These are phyloP conservation scores for Strongylocentrotus purpuratus DNA, from an alignment of 35 echinoderm and acorn worm species.

Conservation along the genomic window DNA sequence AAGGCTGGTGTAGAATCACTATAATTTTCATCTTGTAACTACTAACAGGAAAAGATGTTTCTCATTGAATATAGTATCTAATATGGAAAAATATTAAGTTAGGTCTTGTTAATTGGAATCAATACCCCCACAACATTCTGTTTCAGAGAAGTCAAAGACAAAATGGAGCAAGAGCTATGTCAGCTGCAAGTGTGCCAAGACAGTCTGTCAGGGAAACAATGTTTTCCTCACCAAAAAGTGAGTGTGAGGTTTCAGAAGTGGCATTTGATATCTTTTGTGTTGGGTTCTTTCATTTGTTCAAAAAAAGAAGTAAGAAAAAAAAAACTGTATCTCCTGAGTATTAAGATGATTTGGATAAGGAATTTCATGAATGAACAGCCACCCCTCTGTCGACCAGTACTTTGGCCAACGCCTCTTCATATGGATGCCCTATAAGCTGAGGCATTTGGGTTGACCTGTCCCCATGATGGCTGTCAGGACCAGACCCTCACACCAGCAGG, in stretches of 20 bases:
- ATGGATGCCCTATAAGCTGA: constrained; percentile 59
- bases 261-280: not conserved
- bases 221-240: not conserved
- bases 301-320: no score
- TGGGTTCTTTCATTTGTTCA: not conserved
- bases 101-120: not conserved
- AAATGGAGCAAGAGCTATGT: not conserved
- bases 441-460: constrained; percentile 34
- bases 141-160: constrained; percentile 7
- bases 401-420: constrained; percentile 41
- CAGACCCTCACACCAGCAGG: constrained; percentile 35
- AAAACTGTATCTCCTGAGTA: no score
- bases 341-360: no score
- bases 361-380: no score
- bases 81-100: not conserved
- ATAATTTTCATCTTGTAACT: no score
- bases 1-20: no score
- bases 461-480: constrained; percentile 45
- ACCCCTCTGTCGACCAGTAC: constrained; percentile 34
- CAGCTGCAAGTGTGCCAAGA: constrained; percentile 3
- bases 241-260: not conserved
- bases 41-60: constrained; percentile 16
- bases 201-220: not conserved
- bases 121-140: not conserved
- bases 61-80: not conserved